Percentiles rank a stretch among this genome's conserved stretches.
These are phyloP conservation scores for Macroglossus sobrinus DNA, from an alignment of 2,113 vertebrate species.

Conservation along the genomic window DNA sequence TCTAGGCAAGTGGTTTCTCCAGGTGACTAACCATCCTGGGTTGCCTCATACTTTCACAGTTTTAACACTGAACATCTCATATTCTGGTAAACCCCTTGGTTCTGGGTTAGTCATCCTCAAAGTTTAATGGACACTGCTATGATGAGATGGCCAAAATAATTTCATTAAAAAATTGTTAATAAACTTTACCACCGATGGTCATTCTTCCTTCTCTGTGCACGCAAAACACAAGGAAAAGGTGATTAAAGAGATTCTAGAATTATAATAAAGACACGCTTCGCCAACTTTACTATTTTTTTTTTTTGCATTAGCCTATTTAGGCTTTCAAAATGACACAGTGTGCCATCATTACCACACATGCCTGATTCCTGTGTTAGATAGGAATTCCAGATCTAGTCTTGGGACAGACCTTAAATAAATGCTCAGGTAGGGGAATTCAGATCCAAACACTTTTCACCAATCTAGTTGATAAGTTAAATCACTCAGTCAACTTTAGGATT, in stretches of 20 bases:
- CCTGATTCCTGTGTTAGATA: not conserved
- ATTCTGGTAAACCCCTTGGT: not conserved
- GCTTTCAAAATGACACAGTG: not conserved
- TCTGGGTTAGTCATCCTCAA: not conserved
- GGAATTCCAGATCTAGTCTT: not conserved
- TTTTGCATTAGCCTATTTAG: not conserved
- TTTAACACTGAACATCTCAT: not conserved
- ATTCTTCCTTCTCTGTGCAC: not conserved
- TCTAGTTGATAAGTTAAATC: slow-evolving; percentile 17
- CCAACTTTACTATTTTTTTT: not conserved
- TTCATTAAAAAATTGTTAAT: not conserved
- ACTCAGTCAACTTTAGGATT: not conserved
- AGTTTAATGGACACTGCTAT: not conserved
- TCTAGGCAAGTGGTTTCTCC: not conserved
- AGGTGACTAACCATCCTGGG: not conserved
- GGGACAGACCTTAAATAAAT: not conserved
- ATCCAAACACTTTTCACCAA: not conserved
- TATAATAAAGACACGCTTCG: not conserved
- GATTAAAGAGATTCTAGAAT: not conserved
- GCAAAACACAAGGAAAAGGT: not conserved
- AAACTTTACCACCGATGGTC: not conserved
- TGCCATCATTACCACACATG: not conserved
- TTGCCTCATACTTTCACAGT: not conserved
- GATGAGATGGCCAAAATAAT: not conserved
- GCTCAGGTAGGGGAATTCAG: not conserved